Evolutionary conservation across 2,797 vertebrate species (phyloP).

Genomic region (Cuniculus paca): DNA sequence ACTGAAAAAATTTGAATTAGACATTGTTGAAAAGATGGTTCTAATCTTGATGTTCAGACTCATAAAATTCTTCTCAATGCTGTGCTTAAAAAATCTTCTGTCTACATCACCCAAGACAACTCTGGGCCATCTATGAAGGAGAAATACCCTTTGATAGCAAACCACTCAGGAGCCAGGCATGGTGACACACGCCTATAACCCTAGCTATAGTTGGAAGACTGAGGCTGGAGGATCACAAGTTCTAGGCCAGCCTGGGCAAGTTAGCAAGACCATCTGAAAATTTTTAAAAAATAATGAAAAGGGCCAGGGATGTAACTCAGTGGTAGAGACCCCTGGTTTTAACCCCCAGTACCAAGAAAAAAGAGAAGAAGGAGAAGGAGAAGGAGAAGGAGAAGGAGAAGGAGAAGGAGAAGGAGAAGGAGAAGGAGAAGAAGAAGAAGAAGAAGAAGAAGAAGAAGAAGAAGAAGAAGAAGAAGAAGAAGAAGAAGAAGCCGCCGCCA

Average conservation of each 20-base stretch:
- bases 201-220: not conserved
- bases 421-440: no score
- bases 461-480: no score
- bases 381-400: no score
- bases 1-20: not conserved
- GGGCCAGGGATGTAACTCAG: not conserved
- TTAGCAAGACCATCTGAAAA: not conserved
- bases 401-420: no score
- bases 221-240: not conserved
- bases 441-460: no score
- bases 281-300: not conserved
- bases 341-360: not conserved
- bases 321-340: not conserved
- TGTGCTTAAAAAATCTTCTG: not conserved
- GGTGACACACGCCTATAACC: not conserved
- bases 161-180: no score
- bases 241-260: not conserved
- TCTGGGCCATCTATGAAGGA: not conserved
- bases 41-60: not conserved
- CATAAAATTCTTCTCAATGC: not conserved
- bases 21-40: not conserved
- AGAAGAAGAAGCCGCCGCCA: not conserved
- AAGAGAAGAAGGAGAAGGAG: no score
- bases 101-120: not conserved
- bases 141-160: not conserved